These are phyloP conservation scores for Tenthredo livida DNA, from an alignment of 2,888 invertebrate genomes.

Conservation along the genomic window DNA sequence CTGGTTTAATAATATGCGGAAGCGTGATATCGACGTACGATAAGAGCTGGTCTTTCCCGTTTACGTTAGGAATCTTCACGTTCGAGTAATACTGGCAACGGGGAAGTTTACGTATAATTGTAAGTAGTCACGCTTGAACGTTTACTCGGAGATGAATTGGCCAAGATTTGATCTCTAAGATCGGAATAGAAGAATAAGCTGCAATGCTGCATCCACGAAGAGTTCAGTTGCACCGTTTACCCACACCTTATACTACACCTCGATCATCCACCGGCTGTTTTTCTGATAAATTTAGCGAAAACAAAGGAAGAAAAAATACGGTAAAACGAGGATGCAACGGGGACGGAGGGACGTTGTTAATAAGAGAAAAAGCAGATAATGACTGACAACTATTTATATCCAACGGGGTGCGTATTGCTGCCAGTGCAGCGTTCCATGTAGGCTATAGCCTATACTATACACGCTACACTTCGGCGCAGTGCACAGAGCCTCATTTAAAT, in stretches of 20 bases:
- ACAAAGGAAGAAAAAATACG: conserved; percentile 14
- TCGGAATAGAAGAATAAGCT: background rate
- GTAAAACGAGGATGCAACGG: background rate
- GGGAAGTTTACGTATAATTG: background rate
- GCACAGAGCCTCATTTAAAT: conserved; percentile 33
- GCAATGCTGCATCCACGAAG: background rate
- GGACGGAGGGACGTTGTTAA: conserved; percentile 22
- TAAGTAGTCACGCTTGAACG: background rate
- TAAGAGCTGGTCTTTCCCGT: conserved; percentile 26
- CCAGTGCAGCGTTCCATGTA: background rate
- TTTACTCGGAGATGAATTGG: conserved; percentile 9
- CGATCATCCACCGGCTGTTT: background rate
- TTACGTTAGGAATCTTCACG: background rate
- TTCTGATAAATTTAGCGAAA: conserved; percentile 44
- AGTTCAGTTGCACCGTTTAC: background rate
- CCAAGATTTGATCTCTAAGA: background rate
- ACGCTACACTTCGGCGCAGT: background rate
- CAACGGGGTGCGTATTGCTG: conserved; percentile 40
- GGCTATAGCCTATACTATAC: no score
- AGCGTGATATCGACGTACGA: background rate
- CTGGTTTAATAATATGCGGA: background rate
- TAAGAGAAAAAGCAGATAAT: conserved; percentile 51
- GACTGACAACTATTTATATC: conserved; percentile 53
- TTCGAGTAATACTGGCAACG: background rate
- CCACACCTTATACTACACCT: background rate